Conservation (phyloP, 2,888 invertebrate species). For the Philereme transversata region DNA sequence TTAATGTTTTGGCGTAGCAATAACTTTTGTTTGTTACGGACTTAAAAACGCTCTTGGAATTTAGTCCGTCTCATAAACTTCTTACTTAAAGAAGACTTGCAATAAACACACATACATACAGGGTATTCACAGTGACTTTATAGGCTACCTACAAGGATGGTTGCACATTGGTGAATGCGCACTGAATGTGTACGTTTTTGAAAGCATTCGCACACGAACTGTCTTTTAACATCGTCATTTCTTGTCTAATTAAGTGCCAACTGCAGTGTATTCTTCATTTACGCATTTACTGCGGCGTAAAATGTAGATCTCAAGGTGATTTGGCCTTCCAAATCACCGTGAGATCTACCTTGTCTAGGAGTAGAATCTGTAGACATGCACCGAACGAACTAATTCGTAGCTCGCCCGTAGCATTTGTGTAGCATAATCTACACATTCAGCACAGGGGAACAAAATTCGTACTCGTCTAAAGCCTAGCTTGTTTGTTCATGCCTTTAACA, state of each 20-base stretch:
- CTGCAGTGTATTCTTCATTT: background rate
- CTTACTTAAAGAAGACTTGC: constrained; percentile 23
- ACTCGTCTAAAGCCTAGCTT: background rate
- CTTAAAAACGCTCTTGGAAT: constrained; percentile 33
- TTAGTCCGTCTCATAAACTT: constrained; percentile 34
- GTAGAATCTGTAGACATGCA: too few species aligned
- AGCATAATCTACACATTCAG: background rate
- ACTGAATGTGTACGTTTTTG: constrained; percentile 4
- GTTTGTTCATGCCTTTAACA: background rate
- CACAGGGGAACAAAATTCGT: too few species aligned
- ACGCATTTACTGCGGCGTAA: too few species aligned
- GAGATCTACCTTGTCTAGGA: too few species aligned
- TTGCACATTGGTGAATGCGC: constrained; percentile 16
- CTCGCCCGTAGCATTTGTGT: constrained; percentile 3
- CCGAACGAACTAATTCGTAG: too few species aligned
- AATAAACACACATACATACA: constrained; percentile 17
- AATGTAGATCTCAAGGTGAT: too few species aligned
- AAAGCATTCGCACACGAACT: background rate
- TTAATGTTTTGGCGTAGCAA: constrained; percentile 25
- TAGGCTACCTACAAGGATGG: constrained; percentile 16
- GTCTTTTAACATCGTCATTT: background rate
- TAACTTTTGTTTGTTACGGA: constrained; percentile 31
- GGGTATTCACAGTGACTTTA: constrained; percentile 13
- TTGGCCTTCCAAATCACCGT: too few species aligned
- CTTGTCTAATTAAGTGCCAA: background rate